Percentiles rank a stretch among this genome's conserved stretches.
Conservation (phyloP, 2,888 invertebrate genomes). For the Napeogenes sylphis region DNA sequence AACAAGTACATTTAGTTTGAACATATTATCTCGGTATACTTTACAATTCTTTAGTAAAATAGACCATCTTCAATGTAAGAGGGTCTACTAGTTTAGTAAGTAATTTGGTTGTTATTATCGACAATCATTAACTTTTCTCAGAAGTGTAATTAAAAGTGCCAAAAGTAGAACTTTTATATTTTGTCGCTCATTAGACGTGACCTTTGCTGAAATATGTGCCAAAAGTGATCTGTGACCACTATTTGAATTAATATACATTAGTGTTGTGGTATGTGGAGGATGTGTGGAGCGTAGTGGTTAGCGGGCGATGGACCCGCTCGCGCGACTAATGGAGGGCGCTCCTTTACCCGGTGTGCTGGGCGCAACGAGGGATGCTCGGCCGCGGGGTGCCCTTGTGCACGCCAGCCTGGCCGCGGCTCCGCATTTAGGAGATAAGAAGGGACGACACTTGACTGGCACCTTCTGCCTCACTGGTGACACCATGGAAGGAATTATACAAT, state of each 20-base stretch:
- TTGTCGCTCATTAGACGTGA: not conserved
- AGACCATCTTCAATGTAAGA: too few relatives aligned
- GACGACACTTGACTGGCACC: constrained; percentile 90
- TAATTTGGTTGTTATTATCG: not conserved
- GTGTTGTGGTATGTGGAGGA: constrained; percentile 27
- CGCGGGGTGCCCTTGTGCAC: constrained; percentile 85
- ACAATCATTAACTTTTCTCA: not conserved
- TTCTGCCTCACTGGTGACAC: constrained; percentile 94
- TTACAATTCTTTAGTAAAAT: too few relatives aligned
- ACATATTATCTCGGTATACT: too few relatives aligned
- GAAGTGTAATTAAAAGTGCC: not conserved
- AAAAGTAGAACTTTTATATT: not conserved
- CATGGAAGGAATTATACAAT: constrained; percentile 95
- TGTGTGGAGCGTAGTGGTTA: constrained; percentile 32
- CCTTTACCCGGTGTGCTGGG: constrained; percentile 79
- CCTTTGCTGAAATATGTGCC: not conserved
- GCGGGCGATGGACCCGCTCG: constrained; percentile 87
- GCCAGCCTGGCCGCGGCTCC: constrained; percentile 86
- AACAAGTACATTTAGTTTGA: not conserved
- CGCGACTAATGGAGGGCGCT: constrained; percentile 87
- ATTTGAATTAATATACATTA: not conserved
- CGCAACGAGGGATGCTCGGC: constrained; percentile 75
- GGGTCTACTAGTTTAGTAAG: not conserved
- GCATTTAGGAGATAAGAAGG: constrained; percentile 83
- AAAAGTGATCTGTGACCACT: not conserved